Evolutionary conservation across 2,797 vertebrate species (phyloP).

Genomic region (Vireo griseus): DNA sequence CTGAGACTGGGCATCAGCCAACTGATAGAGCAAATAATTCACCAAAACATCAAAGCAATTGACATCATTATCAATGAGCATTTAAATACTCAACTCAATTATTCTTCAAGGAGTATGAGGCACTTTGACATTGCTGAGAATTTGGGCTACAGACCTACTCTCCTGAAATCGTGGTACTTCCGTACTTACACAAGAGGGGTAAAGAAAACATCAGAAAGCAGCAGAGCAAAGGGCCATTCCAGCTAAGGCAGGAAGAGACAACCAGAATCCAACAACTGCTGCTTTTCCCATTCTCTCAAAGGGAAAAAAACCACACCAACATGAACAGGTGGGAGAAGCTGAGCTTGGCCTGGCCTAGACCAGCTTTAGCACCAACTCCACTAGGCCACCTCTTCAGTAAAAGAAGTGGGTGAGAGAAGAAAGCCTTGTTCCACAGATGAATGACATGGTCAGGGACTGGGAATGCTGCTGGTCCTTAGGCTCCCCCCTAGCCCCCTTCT

Average conservation of each 20-base stretch:
- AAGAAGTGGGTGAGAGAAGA: background rate
- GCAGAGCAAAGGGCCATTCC: background rate
- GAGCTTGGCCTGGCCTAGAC: background rate
- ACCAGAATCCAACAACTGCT: background rate
- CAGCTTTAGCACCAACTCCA: background rate
- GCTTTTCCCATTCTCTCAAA: background rate
- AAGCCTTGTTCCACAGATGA: background rate
- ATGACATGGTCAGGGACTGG: background rate
- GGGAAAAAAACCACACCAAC: background rate
- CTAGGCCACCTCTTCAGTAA: background rate
- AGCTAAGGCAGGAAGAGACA: background rate
- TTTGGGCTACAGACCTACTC: background rate
- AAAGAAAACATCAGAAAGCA: background rate
- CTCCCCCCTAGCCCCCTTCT: background rate
- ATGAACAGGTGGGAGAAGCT: background rate
- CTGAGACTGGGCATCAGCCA: background rate
- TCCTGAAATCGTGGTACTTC: accelerated
- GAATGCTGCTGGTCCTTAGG: background rate
- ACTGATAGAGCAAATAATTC: background rate
- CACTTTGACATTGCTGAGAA: accelerated
- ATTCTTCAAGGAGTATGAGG: background rate
- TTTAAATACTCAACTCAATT: background rate
- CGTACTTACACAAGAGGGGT: background rate
- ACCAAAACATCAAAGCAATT: background rate
- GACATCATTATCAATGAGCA: background rate